Base-by-base conservation (phyloP, 2,113 vertebrate genomes). In the Nothocercus julius region DNA sequence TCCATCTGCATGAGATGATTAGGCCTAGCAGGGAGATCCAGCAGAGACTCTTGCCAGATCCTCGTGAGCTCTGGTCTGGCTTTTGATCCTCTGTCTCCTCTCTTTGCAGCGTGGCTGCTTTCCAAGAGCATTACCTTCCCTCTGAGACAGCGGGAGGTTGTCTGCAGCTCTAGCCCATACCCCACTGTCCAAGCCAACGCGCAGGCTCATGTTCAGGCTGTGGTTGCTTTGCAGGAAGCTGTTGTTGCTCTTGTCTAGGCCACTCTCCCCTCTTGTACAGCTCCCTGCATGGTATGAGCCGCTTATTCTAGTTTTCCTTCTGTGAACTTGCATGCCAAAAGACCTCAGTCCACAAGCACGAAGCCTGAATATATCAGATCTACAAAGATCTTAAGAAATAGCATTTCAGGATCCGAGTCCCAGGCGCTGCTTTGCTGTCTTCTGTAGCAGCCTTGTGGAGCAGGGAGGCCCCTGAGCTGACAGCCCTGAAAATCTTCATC, bases 61-160 rank as follows among this genome's bases (percentile, higher is more conserved):
- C 84, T 96, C 81, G 58, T 93, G 88, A 97, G 92, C 68, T 95
- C 84, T 91, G 25, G 88, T 91, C 89, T 94, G 93, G 93, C 87
- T 93, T 96, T 95, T 95, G 90, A 94, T 94, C 64, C 58, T 91
- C 56, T 84, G 82, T 95, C 90, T 96, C 82, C 92, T 95, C 72
- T 93, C 68, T 86, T 96, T 95, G 85, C 92, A 96, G 92, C 73
- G 19, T 96, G 93, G 89, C 85, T 89, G 69, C 53, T 94, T 76
- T 96, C 92, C 93, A 96, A 53, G 42, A 95, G 79, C 91, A 94
- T 96, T 97, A 93, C 86, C 93, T 96, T 96, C 91, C 95, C 86
- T 36, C 85, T 83, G 32, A 91, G 92, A 88, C 95, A 96, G 90
- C 90, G 85, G 93, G 95, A 94, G 88, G 80, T 93, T 94, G 80